These are phyloP conservation scores for Lapara coniferarum DNA, from an alignment of 2,888 invertebrate species.

Conservation along the genomic window DNA sequence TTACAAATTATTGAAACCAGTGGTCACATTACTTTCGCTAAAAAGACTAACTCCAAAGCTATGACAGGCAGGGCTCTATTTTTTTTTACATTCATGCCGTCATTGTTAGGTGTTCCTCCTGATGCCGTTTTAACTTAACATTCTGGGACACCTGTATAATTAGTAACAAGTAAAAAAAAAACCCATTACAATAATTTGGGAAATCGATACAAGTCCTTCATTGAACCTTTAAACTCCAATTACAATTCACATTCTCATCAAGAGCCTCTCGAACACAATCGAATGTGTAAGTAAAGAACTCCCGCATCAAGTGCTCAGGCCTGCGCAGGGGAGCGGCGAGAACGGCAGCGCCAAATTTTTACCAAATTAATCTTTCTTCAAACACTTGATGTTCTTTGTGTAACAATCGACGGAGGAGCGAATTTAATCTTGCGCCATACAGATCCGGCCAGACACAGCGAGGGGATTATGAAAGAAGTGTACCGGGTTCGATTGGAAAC, in stretches of 20 bases:
- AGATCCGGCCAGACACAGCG: constrained; percentile 40
- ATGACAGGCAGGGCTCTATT: no score
- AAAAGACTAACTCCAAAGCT: no score
- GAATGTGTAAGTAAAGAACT: constrained; percentile 12
- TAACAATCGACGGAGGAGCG: constrained; percentile 57
- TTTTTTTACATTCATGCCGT: no score
- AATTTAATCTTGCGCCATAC: constrained; percentile 63
- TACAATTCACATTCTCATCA: background rate
- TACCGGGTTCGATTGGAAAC: constrained; percentile 15
- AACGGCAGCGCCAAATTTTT: constrained; percentile 53
- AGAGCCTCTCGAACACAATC: constrained; percentile 1
- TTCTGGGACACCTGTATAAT: no score
- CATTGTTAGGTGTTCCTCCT: no score
- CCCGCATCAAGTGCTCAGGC: background rate
- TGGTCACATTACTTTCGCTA: no score
- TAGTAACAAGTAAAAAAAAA: background rate
- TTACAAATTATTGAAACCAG: no score
- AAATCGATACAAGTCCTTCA: background rate
- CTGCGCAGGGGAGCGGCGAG: constrained; percentile 30
- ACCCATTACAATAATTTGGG: background rate
- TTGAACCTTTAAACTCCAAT: background rate
- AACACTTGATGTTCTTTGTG: constrained; percentile 72
- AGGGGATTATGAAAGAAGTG: constrained; percentile 29
- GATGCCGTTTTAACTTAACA: no score
- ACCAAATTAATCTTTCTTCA: constrained; percentile 78